Evolutionary conservation across 2,888 invertebrate genomes (phyloP).

Genomic region (Palloptera scutellata): DNA sequence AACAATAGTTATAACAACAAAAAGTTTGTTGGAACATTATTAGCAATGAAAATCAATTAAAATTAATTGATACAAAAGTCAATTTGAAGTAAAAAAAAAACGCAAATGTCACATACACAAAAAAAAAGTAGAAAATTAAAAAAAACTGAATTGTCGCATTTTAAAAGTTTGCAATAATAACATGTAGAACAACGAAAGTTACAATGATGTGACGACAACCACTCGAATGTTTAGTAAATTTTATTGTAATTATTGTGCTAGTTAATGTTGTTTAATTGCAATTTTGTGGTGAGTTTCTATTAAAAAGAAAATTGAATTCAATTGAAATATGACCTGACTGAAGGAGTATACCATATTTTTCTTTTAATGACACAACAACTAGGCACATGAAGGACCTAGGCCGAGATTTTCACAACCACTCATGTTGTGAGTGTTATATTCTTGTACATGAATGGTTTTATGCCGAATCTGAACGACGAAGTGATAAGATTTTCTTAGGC

Average conservation of each 20-base stretch:
- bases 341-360: too few relatives aligned
- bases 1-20: constrained; percentile 29
- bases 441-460: too few relatives aligned
- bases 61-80: constrained; percentile 55
- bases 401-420: too few relatives aligned
- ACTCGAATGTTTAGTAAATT: neutral
- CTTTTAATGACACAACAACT: too few relatives aligned
- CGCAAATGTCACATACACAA: neutral
- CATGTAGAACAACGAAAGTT: constrained; percentile 1
- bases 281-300: too few relatives aligned
- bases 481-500: too few relatives aligned
- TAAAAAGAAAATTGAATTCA: too few relatives aligned
- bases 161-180: constrained; percentile 7
- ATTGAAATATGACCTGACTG: too few relatives aligned
- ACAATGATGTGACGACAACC: neutral
- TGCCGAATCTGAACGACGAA: too few relatives aligned
- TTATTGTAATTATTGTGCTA: constrained; percentile 3
- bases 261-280: too few relatives aligned
- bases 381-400: too few relatives aligned
- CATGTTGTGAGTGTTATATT: too few relatives aligned
- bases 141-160: constrained; percentile 6
- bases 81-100: constrained; percentile 36
- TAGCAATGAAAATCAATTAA: constrained; percentile 58
- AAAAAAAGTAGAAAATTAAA: neutral
- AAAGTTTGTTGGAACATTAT: constrained; percentile 39